These are phyloP conservation scores for Cyanocitta stelleri DNA, from an alignment of 2,113 vertebrate species.

Conservation along the genomic window DNA sequence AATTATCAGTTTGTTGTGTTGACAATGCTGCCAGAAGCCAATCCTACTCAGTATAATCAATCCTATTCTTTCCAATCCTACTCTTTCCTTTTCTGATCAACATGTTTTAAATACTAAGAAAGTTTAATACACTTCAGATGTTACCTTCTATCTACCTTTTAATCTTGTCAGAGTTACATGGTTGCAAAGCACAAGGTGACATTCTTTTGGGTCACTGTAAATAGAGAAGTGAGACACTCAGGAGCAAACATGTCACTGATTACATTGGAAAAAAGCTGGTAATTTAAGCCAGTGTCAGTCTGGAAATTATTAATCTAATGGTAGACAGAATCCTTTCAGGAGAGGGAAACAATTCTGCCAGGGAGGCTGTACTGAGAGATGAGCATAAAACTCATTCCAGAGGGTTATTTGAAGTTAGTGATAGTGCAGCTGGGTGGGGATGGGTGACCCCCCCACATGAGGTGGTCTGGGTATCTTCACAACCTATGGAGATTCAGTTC, in stretches of 20 bases:
- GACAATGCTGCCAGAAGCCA: neutral
- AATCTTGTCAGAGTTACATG: neutral
- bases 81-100: neutral
- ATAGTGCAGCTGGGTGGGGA: neutral
- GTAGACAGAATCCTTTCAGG: neutral
- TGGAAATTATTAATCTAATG: neutral
- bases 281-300: neutral
- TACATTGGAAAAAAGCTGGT: neutral
- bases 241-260: neutral
- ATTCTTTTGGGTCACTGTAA: neutral
- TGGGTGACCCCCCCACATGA: neutral
- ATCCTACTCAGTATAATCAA: neutral
- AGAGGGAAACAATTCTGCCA: neutral
- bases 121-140: neutral
- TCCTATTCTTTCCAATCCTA: neutral
- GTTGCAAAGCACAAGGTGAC: neutral
- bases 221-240: neutral
- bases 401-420: neutral
- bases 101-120: neutral
- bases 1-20: neutral
- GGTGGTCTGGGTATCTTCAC: neutral
- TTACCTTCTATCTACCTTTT: neutral
- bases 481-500: neutral
- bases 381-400: neutral
- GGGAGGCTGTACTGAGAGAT: neutral